Evolutionary conservation across 2,888 invertebrate species (phyloP).

Genomic region (Drosophila anomalata): DNA sequence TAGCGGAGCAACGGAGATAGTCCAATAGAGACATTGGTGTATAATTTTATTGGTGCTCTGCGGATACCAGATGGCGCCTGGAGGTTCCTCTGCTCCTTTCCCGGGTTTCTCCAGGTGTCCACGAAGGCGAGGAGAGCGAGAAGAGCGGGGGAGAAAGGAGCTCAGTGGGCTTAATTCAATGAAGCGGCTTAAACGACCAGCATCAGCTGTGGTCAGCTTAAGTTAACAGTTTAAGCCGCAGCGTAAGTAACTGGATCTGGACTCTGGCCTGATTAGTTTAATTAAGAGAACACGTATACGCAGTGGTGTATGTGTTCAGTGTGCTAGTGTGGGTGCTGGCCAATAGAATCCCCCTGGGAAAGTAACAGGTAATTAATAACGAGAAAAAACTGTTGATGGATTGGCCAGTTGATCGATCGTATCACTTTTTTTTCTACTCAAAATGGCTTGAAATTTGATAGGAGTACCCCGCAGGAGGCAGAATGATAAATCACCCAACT

Average conservation of each 20-base stretch:
- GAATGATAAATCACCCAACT: slow-evolving; percentile 23
- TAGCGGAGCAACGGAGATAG: slow-evolving; percentile 35
- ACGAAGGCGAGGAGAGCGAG: too few relatives aligned
- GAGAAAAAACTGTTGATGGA: slow-evolving; percentile 26
- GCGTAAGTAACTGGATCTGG: slow-evolving; percentile 33
- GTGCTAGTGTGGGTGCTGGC: slow-evolving; percentile 10
- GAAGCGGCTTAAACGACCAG: slow-evolving; percentile 45
- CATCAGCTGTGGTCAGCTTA: slow-evolving; percentile 42
- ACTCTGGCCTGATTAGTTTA: slow-evolving; percentile 36
- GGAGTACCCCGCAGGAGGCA: neutral
- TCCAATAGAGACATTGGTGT: slow-evolving; percentile 66
- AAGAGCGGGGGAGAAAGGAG: neutral
- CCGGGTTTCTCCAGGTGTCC: slow-evolving; percentile 27
- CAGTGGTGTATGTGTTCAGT: neutral
- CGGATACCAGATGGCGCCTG: slow-evolving; percentile 62
- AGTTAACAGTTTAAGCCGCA: slow-evolving; percentile 40
- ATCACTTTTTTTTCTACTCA: slow-evolving; percentile 5
- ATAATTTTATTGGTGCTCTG: slow-evolving; percentile 74
- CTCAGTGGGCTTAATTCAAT: slow-evolving; percentile 71
- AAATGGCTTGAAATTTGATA: slow-evolving; percentile 12
- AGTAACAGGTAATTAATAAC: slow-evolving; percentile 13
- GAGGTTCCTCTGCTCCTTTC: slow-evolving; percentile 6
- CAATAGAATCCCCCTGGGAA: slow-evolving; percentile 28
- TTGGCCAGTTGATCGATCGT: slow-evolving; percentile 44
- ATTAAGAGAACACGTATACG: slow-evolving; percentile 30